Percentiles rank a stretch among this genome's conserved stretches.
Conservation (phyloP, 2,888 invertebrate species). For the Elegia similella region DNA sequence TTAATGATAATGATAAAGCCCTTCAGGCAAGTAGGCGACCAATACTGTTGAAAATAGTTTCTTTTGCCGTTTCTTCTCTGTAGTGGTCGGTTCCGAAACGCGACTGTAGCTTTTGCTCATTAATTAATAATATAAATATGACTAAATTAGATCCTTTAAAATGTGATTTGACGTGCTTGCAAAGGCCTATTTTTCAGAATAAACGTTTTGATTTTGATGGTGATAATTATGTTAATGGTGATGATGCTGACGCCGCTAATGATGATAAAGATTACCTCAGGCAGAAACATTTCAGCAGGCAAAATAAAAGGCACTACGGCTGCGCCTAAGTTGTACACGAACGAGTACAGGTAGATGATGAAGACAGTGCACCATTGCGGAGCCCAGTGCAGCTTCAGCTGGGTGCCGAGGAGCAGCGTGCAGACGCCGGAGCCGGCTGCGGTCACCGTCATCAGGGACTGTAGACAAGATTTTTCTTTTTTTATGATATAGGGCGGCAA, state of each 20-base stretch:
- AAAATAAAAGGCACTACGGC: slow-evolving; percentile 70
- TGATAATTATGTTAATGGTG: neutral
- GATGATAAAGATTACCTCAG: slow-evolving; percentile 51
- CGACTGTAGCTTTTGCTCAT: too few relatives aligned
- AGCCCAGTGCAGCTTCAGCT: slow-evolving; percentile 51
- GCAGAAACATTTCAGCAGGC: slow-evolving; percentile 69
- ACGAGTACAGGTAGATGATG: slow-evolving; percentile 55
- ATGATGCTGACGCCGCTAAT: neutral
- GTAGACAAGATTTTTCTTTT: slow-evolving; percentile 17
- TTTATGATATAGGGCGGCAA: too few relatives aligned
- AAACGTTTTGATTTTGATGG: too few relatives aligned
- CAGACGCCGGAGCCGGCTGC: slow-evolving; percentile 46
- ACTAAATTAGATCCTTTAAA: too few relatives aligned
- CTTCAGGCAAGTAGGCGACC: too few relatives aligned
- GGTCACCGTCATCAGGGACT: slow-evolving; percentile 51
- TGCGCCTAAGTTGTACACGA: slow-evolving; percentile 67
- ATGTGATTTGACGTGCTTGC: too few relatives aligned
- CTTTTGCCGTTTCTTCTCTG: too few relatives aligned
- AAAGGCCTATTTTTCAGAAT: too few relatives aligned
- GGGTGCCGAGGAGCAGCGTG: slow-evolving; percentile 48
- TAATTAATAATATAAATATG: too few relatives aligned
- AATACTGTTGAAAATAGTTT: too few relatives aligned
- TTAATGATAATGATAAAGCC: too few relatives aligned
- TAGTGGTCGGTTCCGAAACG: too few relatives aligned
- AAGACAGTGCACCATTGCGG: slow-evolving; percentile 59